Evolutionary conservation across 1,140 invertebrate genomes (phyloP), one percentile per base, ranked within the genome.

Genomic region (Teleogryllus occipitalis): DNA sequence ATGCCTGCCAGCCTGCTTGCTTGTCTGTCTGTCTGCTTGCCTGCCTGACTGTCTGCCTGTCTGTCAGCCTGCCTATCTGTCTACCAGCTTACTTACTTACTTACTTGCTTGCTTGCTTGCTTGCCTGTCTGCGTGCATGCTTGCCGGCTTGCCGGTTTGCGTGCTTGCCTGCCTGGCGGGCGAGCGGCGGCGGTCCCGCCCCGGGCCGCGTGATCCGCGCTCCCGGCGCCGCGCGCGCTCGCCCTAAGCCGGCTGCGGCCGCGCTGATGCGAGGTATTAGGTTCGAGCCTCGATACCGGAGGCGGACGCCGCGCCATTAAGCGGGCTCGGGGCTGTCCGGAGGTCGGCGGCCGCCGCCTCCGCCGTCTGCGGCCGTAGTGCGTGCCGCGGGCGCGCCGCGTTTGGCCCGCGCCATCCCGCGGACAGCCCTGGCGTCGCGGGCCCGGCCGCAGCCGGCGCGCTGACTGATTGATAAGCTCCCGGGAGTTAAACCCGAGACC

Each of bases 391-490:
- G 27, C 27, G 27, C 27, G 10, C 54, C 54, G 54, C 54, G 54
- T 65, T 18, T 65, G 54, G 18, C 54, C 10, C 54, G 10, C 54
- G 54, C 54, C 54, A 0, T 65, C 10, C 54, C 18, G 10, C 54
- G 54, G 54, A 65, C 54, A 65, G 18, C 54, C 54, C 54, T 65
- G 54, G 54, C 54, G 54, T 65, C 54, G 0, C 2, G 10, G 54
- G 2, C 18, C 54, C 54, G 54, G 18, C 54, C 54, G 54, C 54
- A 65, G 54, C 54, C 54, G 54, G 54, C 54, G 54, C 54, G 54
- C 54, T 65, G 54, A 65, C 54, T 65, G 54, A 65, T 65, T 65
- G 54, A 65, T 65, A 65, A 65, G 54, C 54, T 65, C 54, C 54
- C 54, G 54, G 54, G 54, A 65, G 54, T 65, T 65, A 65, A 65